A percentile compares a stretch with the other conserved stretches of the same genome.
phyloP scores from a whole-genome alignment of 1,140 invertebrate species.

The Agrypnia vestita region DNA sequence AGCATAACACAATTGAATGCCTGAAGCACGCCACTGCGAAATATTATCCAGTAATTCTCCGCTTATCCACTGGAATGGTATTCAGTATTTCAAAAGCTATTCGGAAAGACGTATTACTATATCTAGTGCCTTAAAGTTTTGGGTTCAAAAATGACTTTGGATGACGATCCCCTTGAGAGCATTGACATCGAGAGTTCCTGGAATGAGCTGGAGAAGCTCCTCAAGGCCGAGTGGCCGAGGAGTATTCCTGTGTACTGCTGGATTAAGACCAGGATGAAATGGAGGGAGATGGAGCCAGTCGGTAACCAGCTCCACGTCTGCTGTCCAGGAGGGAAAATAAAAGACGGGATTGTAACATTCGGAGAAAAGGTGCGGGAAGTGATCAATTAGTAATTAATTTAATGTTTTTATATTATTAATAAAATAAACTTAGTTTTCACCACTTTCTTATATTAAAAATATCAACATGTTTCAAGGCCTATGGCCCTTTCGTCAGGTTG shows the following conservation, averaged over 20 bases:
- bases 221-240: constrained; percentile 36
- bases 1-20: neutral
- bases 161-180: constrained; percentile 7
- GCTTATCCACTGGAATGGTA: neutral
- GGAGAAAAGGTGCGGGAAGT: constrained; percentile 14
- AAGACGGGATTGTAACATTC: constrained; percentile 33
- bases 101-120: neutral
- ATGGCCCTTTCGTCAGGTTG: no score
- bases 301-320: constrained; percentile 22
- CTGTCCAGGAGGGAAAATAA: constrained; percentile 22
- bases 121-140: no score
- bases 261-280: constrained; percentile 31
- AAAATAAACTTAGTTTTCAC: no score
- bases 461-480: no score
- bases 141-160: neutral
- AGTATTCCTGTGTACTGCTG: constrained; percentile 27
- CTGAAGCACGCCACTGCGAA: neutral
- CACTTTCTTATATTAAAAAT: no score
- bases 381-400: neutral
- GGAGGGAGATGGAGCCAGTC: neutral
- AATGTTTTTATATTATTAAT: neutral
- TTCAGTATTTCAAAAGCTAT: neutral
- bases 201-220: neutral
- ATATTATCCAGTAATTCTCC: neutral
- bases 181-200: constrained; percentile 18